Evolutionary conservation across 92 coral and sea anemone genomes (phyloP), one percentile per base, ranked within the genome.

Genomic region (Chrysogorgia sp.): DNA sequence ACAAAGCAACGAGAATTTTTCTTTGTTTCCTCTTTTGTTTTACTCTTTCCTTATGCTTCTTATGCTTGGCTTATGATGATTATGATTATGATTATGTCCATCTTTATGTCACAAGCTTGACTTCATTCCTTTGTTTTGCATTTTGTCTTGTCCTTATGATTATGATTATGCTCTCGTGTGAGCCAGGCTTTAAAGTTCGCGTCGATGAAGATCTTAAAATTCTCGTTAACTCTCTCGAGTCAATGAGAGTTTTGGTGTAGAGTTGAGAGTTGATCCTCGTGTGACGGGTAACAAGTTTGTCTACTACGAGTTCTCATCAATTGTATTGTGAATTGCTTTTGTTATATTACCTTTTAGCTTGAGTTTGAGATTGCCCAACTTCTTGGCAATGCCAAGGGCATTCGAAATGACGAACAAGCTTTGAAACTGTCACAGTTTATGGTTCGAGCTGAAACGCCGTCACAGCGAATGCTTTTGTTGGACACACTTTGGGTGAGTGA

Each of bases 311-410:
- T 37, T 69, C 19, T 7, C 19, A 35, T 1, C 7, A 34, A 69
- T 12, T 21, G 21, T 48, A n/a, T n/a, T n/a, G n/a, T n/a, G n/a
- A n/a, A 17, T 48, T 13, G 17, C 34, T 61, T 63, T 22, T 14
- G 34, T 58, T 26, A 35, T 55, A 60, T 68, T 4, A 60, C 9
- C 75, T 84, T 33, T 6, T 33, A 96, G 99, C 82, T 96, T 58
- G 99, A 96, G 68, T 86, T 92, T 77, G 99, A 96, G 76, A 87
- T 96, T 5, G 96, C 90, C 48, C 88, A 88, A 45, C 80, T 96
- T 14, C 83, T 92, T 0, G 99, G 91, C 1, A 96, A 89, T 3
- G 86, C 87, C 40, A 88, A 82, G 52, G 97, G 99, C 19, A 75
- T 96, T 76, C 84, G 87, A 21, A 82, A 82, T 31, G 84, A 87